Evolutionary conservation across 2,113 vertebrate genomes (phyloP), one percentile per base, ranked within the genome.

Genomic region (Hemibagrus wyckioides): DNA sequence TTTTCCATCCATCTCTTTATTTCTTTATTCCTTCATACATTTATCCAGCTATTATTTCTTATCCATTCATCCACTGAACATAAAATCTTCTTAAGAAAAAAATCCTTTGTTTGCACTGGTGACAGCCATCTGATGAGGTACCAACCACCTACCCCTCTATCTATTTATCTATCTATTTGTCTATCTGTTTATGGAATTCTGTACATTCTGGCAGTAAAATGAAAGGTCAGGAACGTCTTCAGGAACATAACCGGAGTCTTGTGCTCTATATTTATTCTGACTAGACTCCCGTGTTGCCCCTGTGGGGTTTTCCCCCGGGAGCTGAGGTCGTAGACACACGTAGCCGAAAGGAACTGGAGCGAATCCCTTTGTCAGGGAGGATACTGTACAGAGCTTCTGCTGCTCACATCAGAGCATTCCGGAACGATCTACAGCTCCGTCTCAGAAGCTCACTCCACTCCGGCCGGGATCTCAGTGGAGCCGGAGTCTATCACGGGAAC

Each of bases 261-360:
- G 14, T 30, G 13, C 6, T 6, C 44, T 17, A 30, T n/a, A n/a
- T 77, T 30, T 15, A 30, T 14, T 77, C 2, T 8, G 14, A 15
- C 25, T 30, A 50, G 75, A n/a, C 25, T 50, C 44, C 25, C 17
- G 17, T 50, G 6, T 44, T 52, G 36, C 82, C 75, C 77, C 30
- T 30, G 17, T 1, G 1, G 8, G 81, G 21, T 28, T 30, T 83
- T 73, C 50, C 69, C 80, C 79, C 50, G n/a, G 73, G 80, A 83
- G 80, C 80, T 30, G 57, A 59, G 85, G 36, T 28, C 36, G 71
- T 75, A 86, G 76, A 79, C 41, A 86, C 23, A 11, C 65, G 57
- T 82, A 21, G 36, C 41, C 19, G 28, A 59, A 77, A n/a, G 44
- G 75, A 77, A 77, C 75, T 50, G 75, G 48, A 83, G 56, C 56